Evolutionary conservation across 1,140 invertebrate genomes (phyloP).

Genomic region (Zelostemma sp.): DNA sequence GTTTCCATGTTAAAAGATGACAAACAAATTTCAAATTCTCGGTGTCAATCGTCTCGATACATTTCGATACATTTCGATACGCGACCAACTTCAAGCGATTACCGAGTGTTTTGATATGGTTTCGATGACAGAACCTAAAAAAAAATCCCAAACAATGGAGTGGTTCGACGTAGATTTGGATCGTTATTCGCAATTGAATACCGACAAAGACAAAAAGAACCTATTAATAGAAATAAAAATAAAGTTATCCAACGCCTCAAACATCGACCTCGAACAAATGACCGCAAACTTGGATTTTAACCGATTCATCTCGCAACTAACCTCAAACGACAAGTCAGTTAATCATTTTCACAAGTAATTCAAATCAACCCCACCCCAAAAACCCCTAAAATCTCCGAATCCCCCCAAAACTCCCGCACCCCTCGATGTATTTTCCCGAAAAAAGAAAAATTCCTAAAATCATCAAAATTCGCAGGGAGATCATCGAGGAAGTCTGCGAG

Average conservation of each 20-base stretch:
- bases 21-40: too few relatives aligned
- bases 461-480: too few relatives aligned
- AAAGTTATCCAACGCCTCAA: constrained; percentile 44
- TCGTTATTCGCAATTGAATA: constrained; percentile 39
- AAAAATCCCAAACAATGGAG: constrained; percentile 47
- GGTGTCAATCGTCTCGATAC: neutral
- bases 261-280: constrained; percentile 48
- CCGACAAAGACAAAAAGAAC: constrained; percentile 46
- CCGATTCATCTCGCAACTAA: constrained; percentile 57
- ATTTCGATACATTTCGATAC: neutral
- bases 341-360: neutral
- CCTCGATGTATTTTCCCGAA: neutral
- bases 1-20: too few relatives aligned
- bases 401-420: too few relatives aligned
- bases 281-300: constrained; percentile 50
- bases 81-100: neutral
- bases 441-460: neutral
- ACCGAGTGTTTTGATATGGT: constrained; percentile 5
- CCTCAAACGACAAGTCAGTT: constrained; percentile 63
- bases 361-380: too few relatives aligned
- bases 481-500: constrained; percentile 65
- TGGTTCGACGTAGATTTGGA: constrained; percentile 56
- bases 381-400: too few relatives aligned
- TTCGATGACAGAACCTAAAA: too few relatives aligned
- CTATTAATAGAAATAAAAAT: constrained; percentile 59